Percentiles rank a stretch among this genome's conserved stretches.
These are phyloP conservation scores for Brachionus plicatilis DNA, from an alignment of 1,140 invertebrate species.

Conservation along the genomic window DNA sequence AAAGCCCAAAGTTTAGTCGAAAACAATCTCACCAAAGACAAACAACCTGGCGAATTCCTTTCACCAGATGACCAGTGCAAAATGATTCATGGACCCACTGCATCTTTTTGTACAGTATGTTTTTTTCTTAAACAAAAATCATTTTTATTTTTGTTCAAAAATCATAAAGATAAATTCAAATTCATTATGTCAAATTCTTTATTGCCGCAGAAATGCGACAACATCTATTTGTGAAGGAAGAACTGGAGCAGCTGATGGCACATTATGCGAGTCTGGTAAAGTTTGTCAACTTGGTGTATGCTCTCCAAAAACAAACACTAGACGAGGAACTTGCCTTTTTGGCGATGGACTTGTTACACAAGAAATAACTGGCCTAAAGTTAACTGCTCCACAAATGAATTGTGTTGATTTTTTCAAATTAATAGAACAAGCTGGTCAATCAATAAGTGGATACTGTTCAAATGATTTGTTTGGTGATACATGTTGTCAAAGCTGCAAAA, in stretches of 20 bases:
- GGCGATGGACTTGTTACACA: neutral
- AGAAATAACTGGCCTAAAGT: neutral
- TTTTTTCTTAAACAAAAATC: neutral
- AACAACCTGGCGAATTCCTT: neutral
- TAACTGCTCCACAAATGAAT: neutral
- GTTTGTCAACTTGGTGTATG: neutral
- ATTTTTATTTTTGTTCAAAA: neutral
- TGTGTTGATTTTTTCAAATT: slow-evolving; percentile 7
- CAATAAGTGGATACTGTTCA: neutral
- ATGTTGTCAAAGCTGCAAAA: slow-evolving; percentile 35
- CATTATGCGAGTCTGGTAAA: slow-evolving; percentile 4
- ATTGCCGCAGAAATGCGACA: neutral
- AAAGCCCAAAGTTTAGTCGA: neutral
- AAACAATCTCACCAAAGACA: neutral
- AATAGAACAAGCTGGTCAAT: neutral
- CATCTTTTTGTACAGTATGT: neutral
- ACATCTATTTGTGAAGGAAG: neutral
- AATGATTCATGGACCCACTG: slow-evolving; percentile 11
- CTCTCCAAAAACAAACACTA: neutral
- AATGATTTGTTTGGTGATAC: neutral
- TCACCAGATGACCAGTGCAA: slow-evolving; percentile 28
- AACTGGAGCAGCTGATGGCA: slow-evolving; percentile 17
- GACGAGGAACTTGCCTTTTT: neutral
- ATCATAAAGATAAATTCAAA: neutral
- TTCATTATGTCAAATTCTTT: neutral